Conservation (phyloP, 1,140 invertebrate species). For the Bombus confusus region DNA sequence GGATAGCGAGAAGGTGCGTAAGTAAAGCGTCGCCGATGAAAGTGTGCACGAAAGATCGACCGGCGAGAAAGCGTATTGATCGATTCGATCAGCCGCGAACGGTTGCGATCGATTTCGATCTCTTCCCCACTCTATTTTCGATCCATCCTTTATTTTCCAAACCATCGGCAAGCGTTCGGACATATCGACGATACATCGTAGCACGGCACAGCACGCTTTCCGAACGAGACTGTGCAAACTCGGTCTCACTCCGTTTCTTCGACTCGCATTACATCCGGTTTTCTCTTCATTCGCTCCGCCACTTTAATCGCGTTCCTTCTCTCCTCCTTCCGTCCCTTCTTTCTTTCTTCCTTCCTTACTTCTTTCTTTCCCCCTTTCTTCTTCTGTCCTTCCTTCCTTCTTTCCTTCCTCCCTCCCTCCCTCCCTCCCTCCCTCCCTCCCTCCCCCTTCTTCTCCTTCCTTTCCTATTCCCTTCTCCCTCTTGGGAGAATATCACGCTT, state of each 20-base stretch:
- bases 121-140: too few relatives aligned
- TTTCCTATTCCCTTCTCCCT: slow-evolving; percentile 17
- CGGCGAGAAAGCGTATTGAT: slow-evolving; percentile 68
- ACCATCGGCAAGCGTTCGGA: neutral
- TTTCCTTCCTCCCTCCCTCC: neutral
- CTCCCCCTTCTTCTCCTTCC: too few relatives aligned
- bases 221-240: neutral
- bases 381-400: too few relatives aligned
- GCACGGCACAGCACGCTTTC: neutral
- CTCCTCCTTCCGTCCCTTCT: neutral
- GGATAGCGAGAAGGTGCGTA: too few relatives aligned
- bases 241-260: slow-evolving; percentile 67
- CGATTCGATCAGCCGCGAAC: slow-evolving; percentile 43
- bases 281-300: slow-evolving; percentile 52
- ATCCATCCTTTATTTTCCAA: too few relatives aligned
- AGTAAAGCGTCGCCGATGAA: neutral
- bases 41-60: slow-evolving; percentile 29
- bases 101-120: neutral
- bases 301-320: slow-evolving; percentile 53
- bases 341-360: neutral
- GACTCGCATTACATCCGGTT: slow-evolving; percentile 64
- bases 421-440: fast-evolving
- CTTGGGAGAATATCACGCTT: slow-evolving; percentile 1
- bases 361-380: too few relatives aligned
- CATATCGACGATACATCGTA: neutral